These are phyloP conservation scores for Pheosia tremula DNA, from an alignment of 2,888 invertebrate species.

Conservation along the genomic window DNA sequence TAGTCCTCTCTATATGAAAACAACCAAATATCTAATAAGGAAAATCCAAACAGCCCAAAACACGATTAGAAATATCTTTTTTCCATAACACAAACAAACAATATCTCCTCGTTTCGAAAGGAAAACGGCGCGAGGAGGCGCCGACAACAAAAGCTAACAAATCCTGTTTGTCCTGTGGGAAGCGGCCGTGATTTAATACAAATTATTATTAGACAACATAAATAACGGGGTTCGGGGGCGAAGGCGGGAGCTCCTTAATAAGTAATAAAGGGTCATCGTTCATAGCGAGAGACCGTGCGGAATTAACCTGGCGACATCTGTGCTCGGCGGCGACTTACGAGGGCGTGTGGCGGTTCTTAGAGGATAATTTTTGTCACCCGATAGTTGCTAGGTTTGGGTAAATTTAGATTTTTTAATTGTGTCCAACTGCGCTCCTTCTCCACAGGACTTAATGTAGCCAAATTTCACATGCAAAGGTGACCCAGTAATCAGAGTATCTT, in stretches of 20 bases:
- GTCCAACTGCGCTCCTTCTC: no score
- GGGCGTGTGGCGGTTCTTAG: constrained; percentile 29
- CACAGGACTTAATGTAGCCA: no score
- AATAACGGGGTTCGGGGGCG: constrained; percentile 76
- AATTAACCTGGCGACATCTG: constrained; percentile 77
- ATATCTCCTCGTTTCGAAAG: constrained; percentile 62
- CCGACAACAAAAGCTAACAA: constrained; percentile 81
- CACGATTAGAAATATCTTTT: constrained; percentile 52
- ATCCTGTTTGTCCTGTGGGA: constrained; percentile 80
- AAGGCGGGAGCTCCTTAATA: constrained; percentile 77
- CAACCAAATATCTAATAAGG: constrained; percentile 27
- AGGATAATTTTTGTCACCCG: constrained; percentile 32
- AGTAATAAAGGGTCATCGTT: constrained; percentile 84
- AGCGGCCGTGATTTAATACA: constrained; percentile 83
- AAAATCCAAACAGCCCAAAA: constrained; percentile 33
- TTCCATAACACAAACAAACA: constrained; percentile 61
- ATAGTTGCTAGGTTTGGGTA: neutral
- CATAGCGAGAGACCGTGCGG: constrained; percentile 60
- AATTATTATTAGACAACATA: constrained; percentile 84
- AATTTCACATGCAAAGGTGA: no score
- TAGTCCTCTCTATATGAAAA: no score
- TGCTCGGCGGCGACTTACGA: constrained; percentile 41
- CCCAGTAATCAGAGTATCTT: no score
- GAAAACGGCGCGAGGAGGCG: constrained; percentile 52
- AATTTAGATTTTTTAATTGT: no score